Base-by-base conservation (phyloP, 2,888 invertebrate genomes). In the Metallyticus violacea region DNA sequence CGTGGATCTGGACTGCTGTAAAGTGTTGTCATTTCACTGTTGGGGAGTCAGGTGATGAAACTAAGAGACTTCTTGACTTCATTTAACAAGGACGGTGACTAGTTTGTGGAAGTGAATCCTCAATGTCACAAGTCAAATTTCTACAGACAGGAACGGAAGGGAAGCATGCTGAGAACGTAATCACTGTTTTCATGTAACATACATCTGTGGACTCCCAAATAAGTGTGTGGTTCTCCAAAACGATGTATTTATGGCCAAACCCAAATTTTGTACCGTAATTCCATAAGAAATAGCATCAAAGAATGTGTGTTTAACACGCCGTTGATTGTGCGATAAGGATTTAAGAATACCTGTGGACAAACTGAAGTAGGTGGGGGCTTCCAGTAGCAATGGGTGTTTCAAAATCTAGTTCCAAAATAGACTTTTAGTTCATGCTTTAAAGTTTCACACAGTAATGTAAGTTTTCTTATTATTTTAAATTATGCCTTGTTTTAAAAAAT, bases 201-300 rank as follows among this genome's bases (percentile, higher is more conserved):
- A 62, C 40, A 62, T 62, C 40, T 62, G 40, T 62, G 40, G 40
- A 62, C 40, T 62, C 40, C 40, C 40, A 62, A 62, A 62, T 62
- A 62, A 62, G 40, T 62, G 40, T 62, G 40, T 62, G 40, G 40
- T 62, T 62, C 40, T 62, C 40, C 40, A 62, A 62, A 62, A 62
- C 40, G 40, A 15, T 62, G 40, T 62, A 4, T 62, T 62, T 62
- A 62, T 62, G 40, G 40, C 40, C 40, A 62, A 62, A 62, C 40
- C 40, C 40, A 62, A 77, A 77, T 83, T 83, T 83, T 83, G 83
- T 83, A 83, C 83, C 76, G 28, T 28, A 83, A 28, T 83, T 28
- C 40, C 40, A 77, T 28, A 28, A 62, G 7, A 62, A 77, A 22
- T 77, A 28, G 76, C 27, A 62, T 76, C 26, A 76, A 76, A 26